A percentile compares a stretch with the other conserved stretches of the same genome.
These are phyloP conservation scores for Crotalus helleri DNA, from an alignment of 2,113 vertebrate species.

Conservation along the genomic window DNA sequence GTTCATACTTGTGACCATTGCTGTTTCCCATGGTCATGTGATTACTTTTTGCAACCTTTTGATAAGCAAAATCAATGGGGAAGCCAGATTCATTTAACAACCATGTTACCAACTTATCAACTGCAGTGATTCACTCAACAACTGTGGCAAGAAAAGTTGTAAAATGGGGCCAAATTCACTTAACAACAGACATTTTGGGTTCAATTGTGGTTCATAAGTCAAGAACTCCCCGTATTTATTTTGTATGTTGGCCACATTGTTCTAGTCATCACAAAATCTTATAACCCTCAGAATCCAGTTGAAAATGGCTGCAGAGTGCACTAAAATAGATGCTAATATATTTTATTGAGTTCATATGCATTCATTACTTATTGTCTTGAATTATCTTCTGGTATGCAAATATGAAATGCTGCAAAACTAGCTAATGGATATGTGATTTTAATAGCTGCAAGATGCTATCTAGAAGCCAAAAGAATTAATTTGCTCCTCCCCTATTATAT, in stretches of 20 bases:
- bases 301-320: background rate
- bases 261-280: background rate
- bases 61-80: background rate
- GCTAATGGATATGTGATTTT: background rate
- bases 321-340: background rate
- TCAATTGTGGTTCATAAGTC: background rate
- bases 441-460: background rate
- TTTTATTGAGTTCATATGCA: background rate
- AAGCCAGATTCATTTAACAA: background rate
- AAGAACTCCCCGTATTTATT: background rate
- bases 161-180: background rate
- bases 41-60: background rate
- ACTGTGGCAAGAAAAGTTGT: background rate
- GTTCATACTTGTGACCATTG: background rate
- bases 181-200: background rate
- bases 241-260: background rate
- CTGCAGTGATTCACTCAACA: background rate
- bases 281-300: background rate
- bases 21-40: background rate
- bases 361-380: background rate
- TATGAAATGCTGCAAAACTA: background rate
- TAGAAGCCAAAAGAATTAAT: background rate
- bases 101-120: background rate
- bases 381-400: background rate
- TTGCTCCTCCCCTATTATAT: background rate